Evolutionary conservation across 2,113 vertebrate genomes (phyloP), one percentile per base, ranked within the genome.

Genomic region (Ctenomys sociabilis): DNA sequence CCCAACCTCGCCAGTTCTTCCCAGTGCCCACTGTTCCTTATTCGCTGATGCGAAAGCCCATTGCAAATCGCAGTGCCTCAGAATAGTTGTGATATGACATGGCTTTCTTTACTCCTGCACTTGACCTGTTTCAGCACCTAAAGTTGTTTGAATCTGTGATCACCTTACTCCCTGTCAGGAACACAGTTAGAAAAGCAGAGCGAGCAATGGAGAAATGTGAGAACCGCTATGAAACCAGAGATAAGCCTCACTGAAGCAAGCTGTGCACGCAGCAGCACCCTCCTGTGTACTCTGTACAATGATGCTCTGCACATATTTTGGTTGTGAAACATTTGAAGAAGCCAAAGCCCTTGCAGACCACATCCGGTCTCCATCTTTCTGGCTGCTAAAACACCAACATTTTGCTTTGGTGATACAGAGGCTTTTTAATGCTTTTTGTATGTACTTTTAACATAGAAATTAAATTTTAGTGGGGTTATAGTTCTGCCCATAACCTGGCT

Each of bases 401-500:
- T 94, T 92, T 61, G 10, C 45, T 37, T 91, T 54, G 59, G 17
- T 14, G 75, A 32, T 30, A 49, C 78, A 73, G 78, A 57, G 35
- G 14, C 10, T 78, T 75, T 85, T 7, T 63, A 80, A 73, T 59
- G 21, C 73, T 11, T n/a, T 59, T 57, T 57, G 54, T 75, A 9
- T 52, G 57, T 85, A 73, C 52, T 86, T 86, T 81, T 21, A 85
- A 70, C 21, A 40, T 40, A 90, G 72, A 88, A 90, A 95, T 90
- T 10, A 88, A 94, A 93, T 85, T 78, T 28, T 32, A 45, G 7
- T 5, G 12, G 35, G 6, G 32, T 72, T 16, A 64, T 19, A 70
- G 22, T 59, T 24, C 75, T 85, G 7, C 6, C 7, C 17, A 52
- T 1, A 17, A 3, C 3, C 26, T 64, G 22, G 49, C 52, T 72